Percentiles rank a stretch among this genome's conserved stretches.
Conservation (phyloP, 2,113 vertebrate genomes). For the Oryzias curvinotus region DNA sequence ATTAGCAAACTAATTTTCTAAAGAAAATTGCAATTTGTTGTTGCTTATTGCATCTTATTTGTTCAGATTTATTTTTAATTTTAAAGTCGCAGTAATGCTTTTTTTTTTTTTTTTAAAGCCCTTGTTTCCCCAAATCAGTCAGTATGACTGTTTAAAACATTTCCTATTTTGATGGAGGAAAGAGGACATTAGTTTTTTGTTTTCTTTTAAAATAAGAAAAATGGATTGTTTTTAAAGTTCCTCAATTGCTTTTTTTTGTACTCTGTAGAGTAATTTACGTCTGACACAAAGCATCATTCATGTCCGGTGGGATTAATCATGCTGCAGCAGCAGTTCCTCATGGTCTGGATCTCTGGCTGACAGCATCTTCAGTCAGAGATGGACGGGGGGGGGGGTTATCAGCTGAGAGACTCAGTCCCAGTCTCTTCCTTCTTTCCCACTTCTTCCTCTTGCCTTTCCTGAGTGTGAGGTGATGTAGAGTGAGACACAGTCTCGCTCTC, state of each 20-base stretch:
- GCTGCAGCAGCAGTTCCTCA: constrained; percentile 27
- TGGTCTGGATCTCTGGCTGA: constrained; percentile 21
- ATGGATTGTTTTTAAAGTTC: background rate
- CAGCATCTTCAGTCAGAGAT: constrained; percentile 36
- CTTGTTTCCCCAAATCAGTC: too few species aligned
- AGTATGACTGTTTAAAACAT: too few species aligned
- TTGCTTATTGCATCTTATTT: too few species aligned
- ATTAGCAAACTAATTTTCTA: too few species aligned
- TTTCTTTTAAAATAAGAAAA: background rate
- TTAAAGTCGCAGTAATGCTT: too few species aligned
- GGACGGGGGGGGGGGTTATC: constrained; percentile 46
- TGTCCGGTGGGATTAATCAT: constrained; percentile 27
- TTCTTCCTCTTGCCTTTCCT: constrained; percentile 15
- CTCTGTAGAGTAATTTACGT: background rate
- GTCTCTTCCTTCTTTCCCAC: constrained; percentile 10
- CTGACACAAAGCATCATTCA: constrained; percentile 7
- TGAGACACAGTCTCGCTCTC: background rate
- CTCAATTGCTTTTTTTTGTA: background rate
- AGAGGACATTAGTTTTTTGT: too few species aligned
- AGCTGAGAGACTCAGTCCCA: constrained; percentile 26
- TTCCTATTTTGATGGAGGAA: too few species aligned
- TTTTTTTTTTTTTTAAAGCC: too few species aligned
- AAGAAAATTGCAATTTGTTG: too few species aligned
- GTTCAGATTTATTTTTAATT: too few species aligned
- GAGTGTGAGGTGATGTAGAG: constrained; percentile 9